Evolutionary conservation across 2,888 invertebrate species (phyloP).

Genomic region (Hyposoter didymator): DNA sequence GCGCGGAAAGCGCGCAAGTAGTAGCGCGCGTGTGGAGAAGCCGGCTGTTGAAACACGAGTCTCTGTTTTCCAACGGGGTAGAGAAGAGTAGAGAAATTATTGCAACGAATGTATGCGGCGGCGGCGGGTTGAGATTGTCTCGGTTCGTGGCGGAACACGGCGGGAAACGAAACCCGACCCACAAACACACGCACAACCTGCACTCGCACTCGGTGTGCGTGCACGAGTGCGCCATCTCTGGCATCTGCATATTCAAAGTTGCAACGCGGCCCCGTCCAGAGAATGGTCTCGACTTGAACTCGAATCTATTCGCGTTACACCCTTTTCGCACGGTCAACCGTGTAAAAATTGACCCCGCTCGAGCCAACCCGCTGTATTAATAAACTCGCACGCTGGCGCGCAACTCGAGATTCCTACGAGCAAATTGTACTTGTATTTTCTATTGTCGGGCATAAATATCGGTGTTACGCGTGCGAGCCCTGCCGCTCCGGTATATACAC

Average conservation of each 20-base stretch:
- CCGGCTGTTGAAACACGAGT: constrained; percentile 29
- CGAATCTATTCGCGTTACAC: not conserved
- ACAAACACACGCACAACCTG: too few relatives aligned
- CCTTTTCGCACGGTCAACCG: not conserved
- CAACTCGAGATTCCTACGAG: not conserved
- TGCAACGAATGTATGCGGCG: constrained; percentile 18
- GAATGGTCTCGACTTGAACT: not conserved
- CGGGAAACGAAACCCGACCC: constrained; percentile 42
- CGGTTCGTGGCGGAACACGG: constrained; percentile 14
- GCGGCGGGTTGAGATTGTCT: not conserved
- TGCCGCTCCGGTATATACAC: not conserved
- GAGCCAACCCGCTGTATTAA: not conserved
- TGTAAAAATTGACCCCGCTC: not conserved
- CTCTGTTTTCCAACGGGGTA: constrained; percentile 31
- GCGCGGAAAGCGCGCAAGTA: not conserved
- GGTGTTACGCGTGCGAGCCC: constrained; percentile 13
- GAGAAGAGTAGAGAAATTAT: constrained; percentile 53
- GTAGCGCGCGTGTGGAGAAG: constrained; percentile 19
- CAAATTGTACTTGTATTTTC: constrained; percentile 33
- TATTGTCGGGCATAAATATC: constrained; percentile 48
- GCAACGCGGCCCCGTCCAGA: not conserved
- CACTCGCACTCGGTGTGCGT: too few relatives aligned
- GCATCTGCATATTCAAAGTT: not conserved
- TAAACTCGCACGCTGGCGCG: not conserved
- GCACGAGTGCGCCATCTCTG: not conserved